A percentile compares a stretch with the other conserved stretches of the same genome.
phyloP scores from a whole-genome alignment of 2,888 invertebrate genomes.

The Kuschelorhynchus macadamiae region DNA sequence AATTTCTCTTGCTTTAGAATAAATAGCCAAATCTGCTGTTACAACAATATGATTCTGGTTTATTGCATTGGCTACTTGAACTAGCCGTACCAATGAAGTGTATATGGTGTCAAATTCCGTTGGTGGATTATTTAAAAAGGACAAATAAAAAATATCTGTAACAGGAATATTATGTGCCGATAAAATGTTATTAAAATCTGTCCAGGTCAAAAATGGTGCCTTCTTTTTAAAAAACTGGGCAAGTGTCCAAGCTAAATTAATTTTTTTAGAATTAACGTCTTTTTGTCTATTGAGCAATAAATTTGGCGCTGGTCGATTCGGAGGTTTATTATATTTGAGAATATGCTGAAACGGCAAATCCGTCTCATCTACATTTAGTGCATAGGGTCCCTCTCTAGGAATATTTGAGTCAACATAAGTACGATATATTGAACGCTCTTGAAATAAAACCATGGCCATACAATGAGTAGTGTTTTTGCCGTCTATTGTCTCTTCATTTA shows the following conservation, averaged over 20 bases:
- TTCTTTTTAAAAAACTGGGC: too few species aligned
- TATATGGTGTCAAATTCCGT: slow-evolving; percentile 7
- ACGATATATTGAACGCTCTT: background rate
- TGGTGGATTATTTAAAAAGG: too few species aligned
- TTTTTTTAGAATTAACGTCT: too few species aligned
- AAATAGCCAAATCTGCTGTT: too few species aligned
- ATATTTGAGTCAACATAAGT: background rate
- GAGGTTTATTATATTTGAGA: too few species aligned
- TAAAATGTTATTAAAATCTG: slow-evolving; percentile 3
- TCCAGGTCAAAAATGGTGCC: too few species aligned
- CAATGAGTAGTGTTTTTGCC: slow-evolving; percentile 8
- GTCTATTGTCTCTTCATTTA: slow-evolving; percentile 4
- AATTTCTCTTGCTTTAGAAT: too few species aligned
- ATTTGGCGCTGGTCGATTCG: too few species aligned
- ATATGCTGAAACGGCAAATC: background rate
- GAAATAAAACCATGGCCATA: background rate
- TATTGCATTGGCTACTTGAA: background rate
- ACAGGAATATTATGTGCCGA: background rate
- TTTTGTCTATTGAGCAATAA: background rate
- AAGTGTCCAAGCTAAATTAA: too few species aligned
- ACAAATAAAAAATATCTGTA: too few species aligned
- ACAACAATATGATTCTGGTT: background rate
- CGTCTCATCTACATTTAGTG: background rate
- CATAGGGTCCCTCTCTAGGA: too few species aligned
- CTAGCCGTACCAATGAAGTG: slow-evolving; percentile 1